Conservation (phyloP, 2,888 invertebrate species). For the Mythimna vitellina region DNA sequence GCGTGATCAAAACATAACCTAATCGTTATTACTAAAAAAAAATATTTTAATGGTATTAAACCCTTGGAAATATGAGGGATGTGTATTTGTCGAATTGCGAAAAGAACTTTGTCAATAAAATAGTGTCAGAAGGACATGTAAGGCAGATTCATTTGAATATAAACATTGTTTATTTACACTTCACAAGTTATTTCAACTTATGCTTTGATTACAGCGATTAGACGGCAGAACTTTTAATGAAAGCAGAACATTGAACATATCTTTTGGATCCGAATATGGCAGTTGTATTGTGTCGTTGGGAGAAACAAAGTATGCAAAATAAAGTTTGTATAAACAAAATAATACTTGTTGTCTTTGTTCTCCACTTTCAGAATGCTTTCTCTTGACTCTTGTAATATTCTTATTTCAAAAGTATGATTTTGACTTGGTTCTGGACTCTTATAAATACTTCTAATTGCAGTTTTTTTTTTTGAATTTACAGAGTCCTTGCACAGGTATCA, state of each 20-base stretch:
- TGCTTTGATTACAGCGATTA: conserved; percentile 91
- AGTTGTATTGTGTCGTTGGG: conserved; percentile 95
- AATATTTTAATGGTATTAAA: conserved; percentile 14
- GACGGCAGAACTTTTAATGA: conserved; percentile 95
- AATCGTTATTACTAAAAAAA: not conserved
- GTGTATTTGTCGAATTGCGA: conserved; percentile 93
- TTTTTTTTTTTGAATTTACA: conserved; percentile 76
- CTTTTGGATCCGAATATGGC: conserved; percentile 96
- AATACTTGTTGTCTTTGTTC: not conserved
- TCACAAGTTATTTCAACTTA: conserved; percentile 13
- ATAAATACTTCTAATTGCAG: not conserved
- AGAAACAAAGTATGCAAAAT: conserved; percentile 92
- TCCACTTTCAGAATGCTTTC: not conserved
- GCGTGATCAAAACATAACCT: conserved; percentile 61
- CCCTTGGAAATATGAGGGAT: conserved; percentile 90
- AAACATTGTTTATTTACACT: conserved; percentile 6
- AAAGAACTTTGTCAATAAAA: conserved; percentile 92
- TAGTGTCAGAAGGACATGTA: conserved; percentile 92
- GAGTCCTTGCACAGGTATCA: conserved; percentile 96
- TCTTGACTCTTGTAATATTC: not conserved
- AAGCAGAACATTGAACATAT: conserved; percentile 92
- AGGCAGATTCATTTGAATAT: conserved; percentile 58
- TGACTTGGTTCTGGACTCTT: not conserved
- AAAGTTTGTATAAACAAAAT: not conserved
- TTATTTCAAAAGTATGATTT: not conserved